Evolutionary conservation across 1,140 invertebrate species (phyloP), one percentile per base, ranked within the genome.

Genomic region (Drosophila pseudoobscura): DNA sequence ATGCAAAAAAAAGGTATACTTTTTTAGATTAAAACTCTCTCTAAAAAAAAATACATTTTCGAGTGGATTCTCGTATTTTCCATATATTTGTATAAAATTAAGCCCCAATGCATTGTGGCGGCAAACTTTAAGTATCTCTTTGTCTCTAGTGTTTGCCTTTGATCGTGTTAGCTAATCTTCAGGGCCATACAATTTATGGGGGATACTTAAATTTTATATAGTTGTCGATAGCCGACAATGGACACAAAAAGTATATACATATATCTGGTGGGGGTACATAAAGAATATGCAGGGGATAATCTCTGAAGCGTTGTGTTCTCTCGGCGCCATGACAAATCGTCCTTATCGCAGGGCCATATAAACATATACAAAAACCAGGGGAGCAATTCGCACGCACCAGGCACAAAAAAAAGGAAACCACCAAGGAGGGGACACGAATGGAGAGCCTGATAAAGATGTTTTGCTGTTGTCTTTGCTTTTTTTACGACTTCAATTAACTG

Each of bases 401-500:
- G 11, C 64, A 65, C 56, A 65, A 9, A 24, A 17, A 35, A 39
- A 13, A 39, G 35, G 11, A 39, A 39, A 39, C 35, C 35, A 13
- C 9, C 35, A 39, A 13, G 35, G 35, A 39, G 35, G 35, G 35
- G 35, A 39, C 35, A 39, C 3, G 31, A 39, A 39, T 39, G 35
- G 35, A 39, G 35, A 39, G 35, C 11, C 76, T 66, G 80, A 85
- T 84, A 84, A 84, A 84, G 80, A 80, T 76, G 80, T 85, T 80
- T 84, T 66, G 43, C 47, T 62, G 75, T 72, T 79, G 75, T 84
- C 57, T 66, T 77, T 76, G 63, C 73, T 85, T 85, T 87, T 85
- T 85, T 85, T 85, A 85, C 66, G 82, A 87, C 83, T 87, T 85
- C 82, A 85, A 85, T 85, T 85, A 85, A 85, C 78, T 74, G 82